phyloP scores from a whole-genome alignment of 1,140 invertebrate genomes.

The Diorhabda carinulata region DNA sequence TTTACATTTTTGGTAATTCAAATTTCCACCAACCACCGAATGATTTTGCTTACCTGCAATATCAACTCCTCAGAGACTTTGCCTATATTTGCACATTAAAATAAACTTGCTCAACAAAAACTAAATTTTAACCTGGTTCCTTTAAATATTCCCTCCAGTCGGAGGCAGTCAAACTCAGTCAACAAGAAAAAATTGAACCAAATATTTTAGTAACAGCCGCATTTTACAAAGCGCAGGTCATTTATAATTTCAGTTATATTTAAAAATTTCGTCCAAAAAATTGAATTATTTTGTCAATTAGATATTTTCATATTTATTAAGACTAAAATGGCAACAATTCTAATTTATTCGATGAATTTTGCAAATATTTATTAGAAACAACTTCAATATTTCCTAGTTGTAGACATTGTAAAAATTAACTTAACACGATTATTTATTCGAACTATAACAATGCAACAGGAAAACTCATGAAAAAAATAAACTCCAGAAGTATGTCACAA shows the following conservation, averaged over 20 bases:
- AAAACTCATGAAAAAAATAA: no score
- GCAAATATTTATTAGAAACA: neutral
- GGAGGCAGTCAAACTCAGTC: neutral
- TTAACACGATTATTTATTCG: no score
- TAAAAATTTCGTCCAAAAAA: neutral
- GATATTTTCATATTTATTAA: neutral
- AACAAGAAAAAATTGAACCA: constrained; percentile 9
- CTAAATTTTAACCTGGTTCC: constrained; percentile 11
- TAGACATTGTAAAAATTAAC: no score
- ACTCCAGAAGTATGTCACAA: no score
- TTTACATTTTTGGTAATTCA: neutral
- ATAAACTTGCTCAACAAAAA: constrained; percentile 9
- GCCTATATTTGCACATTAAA: constrained; percentile 7
- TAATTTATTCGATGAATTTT: neutral
- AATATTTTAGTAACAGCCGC: neutral
- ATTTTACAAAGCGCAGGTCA: neutral
- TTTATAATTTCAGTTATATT: neutral
- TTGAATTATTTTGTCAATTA: neutral
- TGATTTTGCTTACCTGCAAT: neutral
- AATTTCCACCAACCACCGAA: neutral
- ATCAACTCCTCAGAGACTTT: constrained; percentile 1
- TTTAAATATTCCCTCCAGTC: constrained; percentile 4
- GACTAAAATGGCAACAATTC: neutral
- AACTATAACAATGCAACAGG: no score
- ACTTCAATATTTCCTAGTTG: no score